Base-by-base conservation (phyloP, 2,888 invertebrate species). In the Pandemis cinnamomeana region DNA sequence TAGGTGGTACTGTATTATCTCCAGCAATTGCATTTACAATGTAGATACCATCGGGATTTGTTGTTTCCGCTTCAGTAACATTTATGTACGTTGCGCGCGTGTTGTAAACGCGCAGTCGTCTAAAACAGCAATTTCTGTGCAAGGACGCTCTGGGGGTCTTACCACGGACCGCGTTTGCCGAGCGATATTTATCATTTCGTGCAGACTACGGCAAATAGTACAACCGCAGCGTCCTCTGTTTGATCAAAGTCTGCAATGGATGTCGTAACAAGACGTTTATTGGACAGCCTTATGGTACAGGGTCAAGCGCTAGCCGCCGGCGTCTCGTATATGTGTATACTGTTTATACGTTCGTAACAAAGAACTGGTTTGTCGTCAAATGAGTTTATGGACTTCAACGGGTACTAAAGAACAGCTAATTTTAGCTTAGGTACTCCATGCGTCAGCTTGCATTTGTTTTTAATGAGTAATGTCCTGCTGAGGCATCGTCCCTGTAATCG, bases 341-440 rank as follows among this genome's bases (percentile, higher is more conserved):
- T 73, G 74, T 79, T 79, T 76, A 75, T 69, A 69, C 67, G 71
- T 71, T 72, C 76, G 76, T 80, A 86, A 87, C 88, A 87, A 87
- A 88, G 86, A 88, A 89, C 89, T 86, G 88, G 87, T 89, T 86
- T 87, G 81, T 83, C 83, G 76, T 68, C 67, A 53, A 20, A 44
- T 67, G 61, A 83, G 82, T 83, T 85, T 84, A 84, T 85, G 80
- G 78, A 76, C 80, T 80, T 82, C 80, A 82, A 78, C 76, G 77
- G 78, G 78, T 53, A 81, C 72, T 77, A 79, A 78, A 78, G 78
- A 69, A 78, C 79, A 46, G 63, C 72, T 83, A 83, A 83, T 83
- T 84, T 86, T 83, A 84, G 81, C 81, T 76, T 42, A 66, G 51
- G 20, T 20, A 20, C 20, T 69, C 60, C 51, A 68, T 72, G 75